Evolutionary conservation across 2,888 invertebrate species (phyloP).

Genomic region (Cephalotes varians): DNA sequence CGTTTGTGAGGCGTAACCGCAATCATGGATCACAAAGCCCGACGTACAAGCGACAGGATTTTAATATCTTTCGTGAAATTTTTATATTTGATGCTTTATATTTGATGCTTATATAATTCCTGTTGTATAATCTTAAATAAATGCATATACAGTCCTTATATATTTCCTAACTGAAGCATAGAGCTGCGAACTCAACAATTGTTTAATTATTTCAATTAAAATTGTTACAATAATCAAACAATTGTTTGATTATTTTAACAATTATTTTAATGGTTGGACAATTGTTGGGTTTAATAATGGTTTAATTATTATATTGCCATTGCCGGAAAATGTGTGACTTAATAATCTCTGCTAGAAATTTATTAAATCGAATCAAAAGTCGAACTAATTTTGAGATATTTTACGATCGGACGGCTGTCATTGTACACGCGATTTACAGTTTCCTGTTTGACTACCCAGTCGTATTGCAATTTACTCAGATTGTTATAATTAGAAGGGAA

Average conservation of each 20-base stretch:
- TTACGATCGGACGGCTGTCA: background rate
- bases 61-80: too few relatives aligned
- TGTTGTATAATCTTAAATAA: too few relatives aligned
- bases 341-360: background rate
- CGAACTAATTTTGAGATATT: background rate
- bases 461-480: background rate
- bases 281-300: too few relatives aligned
- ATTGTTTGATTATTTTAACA: too few relatives aligned
- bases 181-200: background rate
- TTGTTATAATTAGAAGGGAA: background rate
- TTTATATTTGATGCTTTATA: too few relatives aligned
- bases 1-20: background rate
- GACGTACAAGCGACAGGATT: background rate
- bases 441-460: background rate
- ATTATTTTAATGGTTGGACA: too few relatives aligned
- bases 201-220: background rate
- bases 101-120: background rate
- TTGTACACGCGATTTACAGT: background rate
- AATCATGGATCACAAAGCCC: conserved; percentile 13
- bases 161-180: background rate
- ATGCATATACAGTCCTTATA: too few relatives aligned
- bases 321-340: background rate
- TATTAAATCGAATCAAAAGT: background rate
- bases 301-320: too few relatives aligned
- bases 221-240: too few relatives aligned